phyloP scores from a whole-genome alignment of 1,140 invertebrate genomes.

The Drosophila pseudoananassae region DNA sequence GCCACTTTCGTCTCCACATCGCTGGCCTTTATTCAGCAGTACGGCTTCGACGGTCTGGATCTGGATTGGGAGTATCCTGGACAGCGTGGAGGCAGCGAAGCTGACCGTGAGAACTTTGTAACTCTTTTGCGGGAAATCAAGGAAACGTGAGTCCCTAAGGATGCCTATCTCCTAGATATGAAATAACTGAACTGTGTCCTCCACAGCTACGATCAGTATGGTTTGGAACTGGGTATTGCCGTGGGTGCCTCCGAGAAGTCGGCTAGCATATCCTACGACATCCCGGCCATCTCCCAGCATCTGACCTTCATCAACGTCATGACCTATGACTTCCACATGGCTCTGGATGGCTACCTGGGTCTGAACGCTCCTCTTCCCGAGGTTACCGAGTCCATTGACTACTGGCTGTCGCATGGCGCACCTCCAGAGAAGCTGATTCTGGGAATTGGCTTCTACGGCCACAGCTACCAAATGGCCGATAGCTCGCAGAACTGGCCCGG shows the following conservation, averaged over 20 bases:
- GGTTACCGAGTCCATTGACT: constrained; percentile 60
- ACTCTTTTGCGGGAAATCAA: constrained; percentile 85
- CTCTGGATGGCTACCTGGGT: constrained; percentile 84
- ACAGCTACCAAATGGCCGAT: constrained; percentile 87
- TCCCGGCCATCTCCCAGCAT: constrained; percentile 85
- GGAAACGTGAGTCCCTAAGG: constrained; percentile 76
- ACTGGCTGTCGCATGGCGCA: constrained; percentile 82
- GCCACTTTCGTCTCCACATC: constrained; percentile 84
- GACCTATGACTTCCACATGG: constrained; percentile 90
- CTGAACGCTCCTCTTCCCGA: constrained; percentile 87
- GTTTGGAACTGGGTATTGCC: constrained; percentile 86
- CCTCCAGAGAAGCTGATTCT: constrained; percentile 86
- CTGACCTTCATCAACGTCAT: constrained; percentile 88
- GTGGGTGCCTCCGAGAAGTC: constrained; percentile 85
- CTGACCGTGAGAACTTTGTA: constrained; percentile 85
- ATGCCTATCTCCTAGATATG: rapidly evolving
- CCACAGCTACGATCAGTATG: constrained; percentile 78
- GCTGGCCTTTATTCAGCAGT: constrained; percentile 85
- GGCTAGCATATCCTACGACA: constrained; percentile 86
- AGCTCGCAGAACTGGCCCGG: constrained; percentile 84
- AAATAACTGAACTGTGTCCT: constrained; percentile 63
- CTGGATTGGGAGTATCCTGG: constrained; percentile 88
- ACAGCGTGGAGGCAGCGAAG: constrained; percentile 84
- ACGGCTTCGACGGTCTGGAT: constrained; percentile 88
- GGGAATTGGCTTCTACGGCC: constrained; percentile 89